phyloP scores from a whole-genome alignment of 2,888 invertebrate genomes.

The Phragmatobia fuliginosa region DNA sequence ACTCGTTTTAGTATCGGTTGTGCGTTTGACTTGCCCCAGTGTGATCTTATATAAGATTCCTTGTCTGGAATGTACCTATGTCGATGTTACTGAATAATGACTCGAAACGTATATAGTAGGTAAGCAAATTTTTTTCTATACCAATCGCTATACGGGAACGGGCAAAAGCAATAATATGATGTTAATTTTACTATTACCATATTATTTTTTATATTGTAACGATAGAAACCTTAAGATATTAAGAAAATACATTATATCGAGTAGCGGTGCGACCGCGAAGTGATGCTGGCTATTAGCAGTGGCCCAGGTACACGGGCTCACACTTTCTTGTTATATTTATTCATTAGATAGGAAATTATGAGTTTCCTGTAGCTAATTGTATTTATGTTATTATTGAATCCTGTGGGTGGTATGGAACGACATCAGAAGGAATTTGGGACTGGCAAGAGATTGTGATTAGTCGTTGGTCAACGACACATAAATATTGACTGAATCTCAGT shows the following conservation, averaged over 20 bases:
- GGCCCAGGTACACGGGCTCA: slow-evolving; percentile 69
- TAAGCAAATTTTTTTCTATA: slow-evolving; percentile 85
- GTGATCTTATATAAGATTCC: slow-evolving; percentile 76
- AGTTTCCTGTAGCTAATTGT: slow-evolving; percentile 86
- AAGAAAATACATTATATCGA: slow-evolving; percentile 76
- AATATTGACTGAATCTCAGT: slow-evolving; percentile 87
- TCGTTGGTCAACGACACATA: slow-evolving; percentile 87
- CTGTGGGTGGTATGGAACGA: slow-evolving; percentile 82
- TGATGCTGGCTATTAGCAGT: slow-evolving; percentile 82
- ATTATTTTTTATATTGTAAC: slow-evolving; percentile 86
- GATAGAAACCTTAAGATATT: slow-evolving; percentile 82
- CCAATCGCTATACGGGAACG: slow-evolving; percentile 87
- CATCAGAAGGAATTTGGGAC: slow-evolving; percentile 81
- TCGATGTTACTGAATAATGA: slow-evolving; percentile 76
- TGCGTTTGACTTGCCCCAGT: slow-evolving; percentile 85
- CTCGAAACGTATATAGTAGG: slow-evolving; percentile 82
- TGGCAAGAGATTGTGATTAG: slow-evolving; percentile 87
- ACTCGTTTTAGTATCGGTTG: slow-evolving; percentile 84
- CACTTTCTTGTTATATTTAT: slow-evolving; percentile 85
- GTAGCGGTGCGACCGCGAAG: slow-evolving; percentile 85
- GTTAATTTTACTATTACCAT: slow-evolving; percentile 87
- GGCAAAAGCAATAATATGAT: slow-evolving; percentile 87
- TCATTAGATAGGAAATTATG: slow-evolving; percentile 85
- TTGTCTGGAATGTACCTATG: slow-evolving; percentile 73
- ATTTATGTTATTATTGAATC: slow-evolving; percentile 84